These are phyloP conservation scores for Stegostoma tigrinum DNA, from an alignment of 2,113 vertebrate genomes.

Conservation along the genomic window DNA sequence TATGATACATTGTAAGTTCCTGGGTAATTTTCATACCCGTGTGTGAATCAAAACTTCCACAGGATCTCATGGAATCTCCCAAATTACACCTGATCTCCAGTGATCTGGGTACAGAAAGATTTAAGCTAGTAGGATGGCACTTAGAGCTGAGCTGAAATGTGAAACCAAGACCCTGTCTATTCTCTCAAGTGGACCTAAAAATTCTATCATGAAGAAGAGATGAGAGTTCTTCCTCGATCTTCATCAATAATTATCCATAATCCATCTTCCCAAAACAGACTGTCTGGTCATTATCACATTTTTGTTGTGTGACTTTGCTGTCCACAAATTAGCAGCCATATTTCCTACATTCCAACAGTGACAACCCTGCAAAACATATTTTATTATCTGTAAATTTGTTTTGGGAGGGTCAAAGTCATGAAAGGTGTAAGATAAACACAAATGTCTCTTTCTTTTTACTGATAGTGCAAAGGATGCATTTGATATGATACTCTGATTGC, in stretches of 20 bases:
- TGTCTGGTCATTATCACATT: not conserved
- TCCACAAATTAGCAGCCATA: not conserved
- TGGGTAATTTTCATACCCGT: too few relatives aligned
- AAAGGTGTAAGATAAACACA: not conserved
- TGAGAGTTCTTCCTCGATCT: not conserved
- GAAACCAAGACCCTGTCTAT: not conserved
- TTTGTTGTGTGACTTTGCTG: not conserved
- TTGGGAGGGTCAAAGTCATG: not conserved
- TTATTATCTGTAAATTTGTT: not conserved
- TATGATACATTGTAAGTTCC: too few relatives aligned
- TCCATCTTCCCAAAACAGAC: not conserved
- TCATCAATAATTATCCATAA: not conserved
- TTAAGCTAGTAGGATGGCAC: too few relatives aligned
- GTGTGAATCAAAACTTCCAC: too few relatives aligned
- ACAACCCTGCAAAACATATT: not conserved
- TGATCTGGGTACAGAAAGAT: too few relatives aligned
- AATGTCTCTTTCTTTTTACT: not conserved
- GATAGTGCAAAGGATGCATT: not conserved
- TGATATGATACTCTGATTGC: not conserved
- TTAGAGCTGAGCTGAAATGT: not conserved
- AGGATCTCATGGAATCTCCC: too few relatives aligned
- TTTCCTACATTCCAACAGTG: not conserved
- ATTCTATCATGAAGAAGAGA: not conserved
- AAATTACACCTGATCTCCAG: too few relatives aligned
- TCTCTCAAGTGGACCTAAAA: not conserved